Base-by-base conservation (phyloP, 1,140 invertebrate genomes). In the Drosophila simulans region DNA sequence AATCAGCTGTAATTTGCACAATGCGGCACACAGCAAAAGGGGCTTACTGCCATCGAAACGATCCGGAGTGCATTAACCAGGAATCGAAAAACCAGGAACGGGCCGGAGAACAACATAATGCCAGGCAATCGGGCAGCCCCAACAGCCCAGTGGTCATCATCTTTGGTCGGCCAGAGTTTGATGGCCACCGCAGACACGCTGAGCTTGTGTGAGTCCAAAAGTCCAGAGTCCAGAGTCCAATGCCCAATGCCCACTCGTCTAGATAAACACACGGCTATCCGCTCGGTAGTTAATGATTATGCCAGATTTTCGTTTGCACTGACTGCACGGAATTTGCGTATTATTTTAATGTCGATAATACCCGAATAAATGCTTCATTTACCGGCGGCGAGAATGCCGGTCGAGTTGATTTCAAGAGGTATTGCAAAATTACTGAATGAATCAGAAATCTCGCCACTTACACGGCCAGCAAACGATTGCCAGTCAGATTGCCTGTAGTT, bases 1-100 rank as follows among this genome's bases (percentile, higher is more conserved):
- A 86, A 86, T 86, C 79, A 79, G 71, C 46, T 82, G 79, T 77
- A 88, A 84, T 85, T 84, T 80, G 65, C 66, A 62, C 64, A 79
- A 71, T 85, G 81, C 77, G 77, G 65, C 68, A 55, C 65, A 51
- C 37, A 39, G 56, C 48, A 35, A 73, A 55, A 72, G 72, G 55
- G 49, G 66, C 72, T 80, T 72, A 57, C 49, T 43, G 60, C 39
- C 72, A 79, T 76, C 51, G 76, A 64, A 70, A 57, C 60, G 58
- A 59, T 73, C 48, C 22, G 40, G 40, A 45, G 63, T 34, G 25
- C 75, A 52, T 53, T 60, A 42, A 55, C 22, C 42, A 20, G 42
- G 42, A 43, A 17, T 10, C 45, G 49, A 59, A 46, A 46, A 55
- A 64, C 27, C 31, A 55, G 34, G 35, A 34, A 34, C 12, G 46